Evolutionary conservation across 53 echinoderm and acorn worm species (phyloP).

Genomic region (Crossaster papposus): DNA sequence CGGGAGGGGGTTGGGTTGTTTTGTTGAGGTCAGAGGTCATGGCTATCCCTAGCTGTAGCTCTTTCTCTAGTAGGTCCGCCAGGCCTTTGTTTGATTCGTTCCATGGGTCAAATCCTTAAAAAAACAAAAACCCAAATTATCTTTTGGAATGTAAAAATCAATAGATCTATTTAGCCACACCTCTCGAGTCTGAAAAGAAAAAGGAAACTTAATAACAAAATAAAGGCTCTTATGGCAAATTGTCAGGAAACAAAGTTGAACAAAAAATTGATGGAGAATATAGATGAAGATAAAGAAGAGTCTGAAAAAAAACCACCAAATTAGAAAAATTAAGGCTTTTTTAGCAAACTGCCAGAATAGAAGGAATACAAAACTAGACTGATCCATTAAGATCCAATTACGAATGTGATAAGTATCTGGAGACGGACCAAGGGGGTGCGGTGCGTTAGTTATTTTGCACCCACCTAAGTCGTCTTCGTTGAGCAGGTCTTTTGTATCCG

Average conservation of each 20-base stretch:
- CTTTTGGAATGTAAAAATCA: neutral
- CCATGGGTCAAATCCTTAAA: constrained; percentile 96
- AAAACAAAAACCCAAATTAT: no score
- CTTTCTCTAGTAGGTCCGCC: constrained; percentile 91
- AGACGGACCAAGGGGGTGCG: no score
- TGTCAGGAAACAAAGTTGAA: neutral
- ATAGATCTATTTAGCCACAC: neutral
- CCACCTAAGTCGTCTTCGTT: constrained; percentile 96
- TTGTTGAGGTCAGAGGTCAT: constrained; percentile 54
- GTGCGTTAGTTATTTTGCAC: neutral
- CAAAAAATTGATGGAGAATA: no score
- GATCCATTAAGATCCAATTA: no score
- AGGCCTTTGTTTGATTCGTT: constrained; percentile 97
- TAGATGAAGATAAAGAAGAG: no score
- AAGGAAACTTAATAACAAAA: no score
- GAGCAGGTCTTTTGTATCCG: constrained; percentile 82
- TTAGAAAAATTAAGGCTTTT: no score
- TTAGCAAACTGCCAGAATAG: no score
- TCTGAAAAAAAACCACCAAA: no score
- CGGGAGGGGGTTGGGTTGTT: constrained; percentile 82
- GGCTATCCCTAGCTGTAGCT: constrained; percentile 74
- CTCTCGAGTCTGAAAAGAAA: no score
- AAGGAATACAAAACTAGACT: neutral
- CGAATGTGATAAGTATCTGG: no score
- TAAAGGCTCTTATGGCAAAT: no score